Conservation (phyloP, 1,140 invertebrate genomes). For the Meloidogyne hapla region DNA sequence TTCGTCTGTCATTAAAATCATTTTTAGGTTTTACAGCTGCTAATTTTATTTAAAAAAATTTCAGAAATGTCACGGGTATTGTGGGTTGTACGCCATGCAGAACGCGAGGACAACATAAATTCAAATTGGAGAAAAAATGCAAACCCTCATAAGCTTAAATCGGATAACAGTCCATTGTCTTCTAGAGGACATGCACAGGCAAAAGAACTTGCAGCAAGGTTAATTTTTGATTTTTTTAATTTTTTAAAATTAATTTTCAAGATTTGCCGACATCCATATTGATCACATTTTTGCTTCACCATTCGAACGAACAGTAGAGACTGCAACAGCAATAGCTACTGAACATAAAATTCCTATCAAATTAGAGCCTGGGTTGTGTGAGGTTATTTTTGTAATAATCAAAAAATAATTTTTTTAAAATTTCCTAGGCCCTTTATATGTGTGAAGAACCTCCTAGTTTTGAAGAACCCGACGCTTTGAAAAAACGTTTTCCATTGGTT, state of each 20-base stretch:
- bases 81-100: constrained; percentile 42
- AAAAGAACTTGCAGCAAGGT: constrained; percentile 47
- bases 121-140: constrained; percentile 34
- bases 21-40: not conserved
- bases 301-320: constrained; percentile 61
- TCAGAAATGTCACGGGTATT: constrained; percentile 11
- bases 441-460: constrained; percentile 59
- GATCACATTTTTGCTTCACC: constrained; percentile 56
- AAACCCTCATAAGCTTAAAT: constrained; percentile 37
- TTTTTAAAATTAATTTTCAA: not conserved
- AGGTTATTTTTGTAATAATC: constrained; percentile 35
- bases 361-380: constrained; percentile 55
- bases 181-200: constrained; percentile 51
- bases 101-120: constrained; percentile 50
- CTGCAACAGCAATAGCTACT: constrained; percentile 46
- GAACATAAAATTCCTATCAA: constrained; percentile 50
- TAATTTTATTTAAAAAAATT: not conserved
- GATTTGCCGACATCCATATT: constrained; percentile 46
- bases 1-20: not conserved
- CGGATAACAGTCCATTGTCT: constrained; percentile 55
- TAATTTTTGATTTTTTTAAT: constrained; percentile 11
- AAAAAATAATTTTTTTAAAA: not conserved
- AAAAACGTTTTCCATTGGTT: constrained; percentile 47
- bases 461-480: constrained; percentile 36
- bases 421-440: constrained; percentile 54